Conservation (phyloP, 2,888 invertebrate species). For the Brassicogethes aeneus region DNA sequence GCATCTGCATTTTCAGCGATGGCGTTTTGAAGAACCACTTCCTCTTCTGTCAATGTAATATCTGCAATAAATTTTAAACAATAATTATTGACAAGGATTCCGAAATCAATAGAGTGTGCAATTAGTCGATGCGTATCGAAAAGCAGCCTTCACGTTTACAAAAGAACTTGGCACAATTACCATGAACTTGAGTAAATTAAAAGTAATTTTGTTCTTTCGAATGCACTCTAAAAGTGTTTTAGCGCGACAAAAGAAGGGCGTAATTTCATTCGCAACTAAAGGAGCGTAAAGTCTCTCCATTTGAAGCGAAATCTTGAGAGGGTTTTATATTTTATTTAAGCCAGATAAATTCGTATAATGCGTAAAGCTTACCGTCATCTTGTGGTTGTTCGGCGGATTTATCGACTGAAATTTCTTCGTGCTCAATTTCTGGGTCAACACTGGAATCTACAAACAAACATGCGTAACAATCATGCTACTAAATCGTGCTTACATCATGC, state of each 20-base stretch:
- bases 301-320: constrained; percentile 34
- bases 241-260: neutral
- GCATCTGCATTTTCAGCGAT: constrained; percentile 71
- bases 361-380: constrained; percentile 28
- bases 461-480: neutral
- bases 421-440: constrained; percentile 37
- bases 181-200: constrained; percentile 11
- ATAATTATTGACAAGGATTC: constrained; percentile 3
- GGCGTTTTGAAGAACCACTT: constrained; percentile 78
- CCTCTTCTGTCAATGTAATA: constrained; percentile 82
- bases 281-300: constrained; percentile 28
- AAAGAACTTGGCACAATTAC: constrained; percentile 15
- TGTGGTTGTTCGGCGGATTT: constrained; percentile 19
- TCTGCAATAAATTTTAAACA: constrained; percentile 49
- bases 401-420: constrained; percentile 28
- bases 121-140: too few relatives aligned
- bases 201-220: neutral
- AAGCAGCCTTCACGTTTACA: neutral
- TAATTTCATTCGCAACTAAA: neutral
- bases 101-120: too few relatives aligned
- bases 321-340: too few relatives aligned
- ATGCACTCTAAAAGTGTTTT: neutral
- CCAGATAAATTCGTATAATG: too few relatives aligned
- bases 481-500: neutral
- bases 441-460: constrained; percentile 33